Conservation (phyloP, 2,797 vertebrate genomes). For the Columba guinea region DNA sequence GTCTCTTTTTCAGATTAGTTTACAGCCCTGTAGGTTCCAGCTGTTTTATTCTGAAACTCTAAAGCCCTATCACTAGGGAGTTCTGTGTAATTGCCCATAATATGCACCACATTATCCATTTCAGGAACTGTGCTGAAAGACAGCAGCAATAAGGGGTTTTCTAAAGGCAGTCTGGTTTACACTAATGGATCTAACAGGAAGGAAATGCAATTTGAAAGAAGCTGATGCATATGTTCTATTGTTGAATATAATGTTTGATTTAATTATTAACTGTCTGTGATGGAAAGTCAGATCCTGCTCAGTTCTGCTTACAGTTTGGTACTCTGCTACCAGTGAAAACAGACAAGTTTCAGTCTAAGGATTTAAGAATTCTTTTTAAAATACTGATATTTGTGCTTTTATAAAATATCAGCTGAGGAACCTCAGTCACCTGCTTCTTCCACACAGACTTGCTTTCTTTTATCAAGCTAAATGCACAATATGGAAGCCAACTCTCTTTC, state of each 20-base stretch:
- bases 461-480: constrained; percentile 25
- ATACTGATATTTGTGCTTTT: constrained; percentile 36
- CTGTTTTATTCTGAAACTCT: constrained; percentile 85
- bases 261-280: constrained; percentile 93
- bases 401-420: constrained; percentile 55
- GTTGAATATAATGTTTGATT: constrained; percentile 93
- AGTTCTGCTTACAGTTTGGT: constrained; percentile 72
- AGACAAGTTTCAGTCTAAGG: constrained; percentile 57
- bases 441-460: constrained; percentile 33
- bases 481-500: neutral
- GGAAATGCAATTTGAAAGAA: constrained; percentile 96
- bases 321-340: constrained; percentile 74
- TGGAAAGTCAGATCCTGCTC: constrained; percentile 83
- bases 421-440: constrained; percentile 17
- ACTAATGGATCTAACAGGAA: constrained; percentile 93
- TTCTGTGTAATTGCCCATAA: constrained; percentile 92
- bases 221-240: constrained; percentile 92
- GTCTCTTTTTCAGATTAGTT: constrained; percentile 78
- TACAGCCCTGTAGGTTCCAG: constrained; percentile 80
- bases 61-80: constrained; percentile 84
- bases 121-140: constrained; percentile 87
- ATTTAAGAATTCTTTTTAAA: constrained; percentile 57
- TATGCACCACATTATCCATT: constrained; percentile 90
- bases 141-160: constrained; percentile 89
- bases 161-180: constrained; percentile 88